Evolutionary conservation across 2,888 invertebrate species (phyloP), one percentile per base, ranked within the genome.

Genomic region (Drosophila kokeensis): DNA sequence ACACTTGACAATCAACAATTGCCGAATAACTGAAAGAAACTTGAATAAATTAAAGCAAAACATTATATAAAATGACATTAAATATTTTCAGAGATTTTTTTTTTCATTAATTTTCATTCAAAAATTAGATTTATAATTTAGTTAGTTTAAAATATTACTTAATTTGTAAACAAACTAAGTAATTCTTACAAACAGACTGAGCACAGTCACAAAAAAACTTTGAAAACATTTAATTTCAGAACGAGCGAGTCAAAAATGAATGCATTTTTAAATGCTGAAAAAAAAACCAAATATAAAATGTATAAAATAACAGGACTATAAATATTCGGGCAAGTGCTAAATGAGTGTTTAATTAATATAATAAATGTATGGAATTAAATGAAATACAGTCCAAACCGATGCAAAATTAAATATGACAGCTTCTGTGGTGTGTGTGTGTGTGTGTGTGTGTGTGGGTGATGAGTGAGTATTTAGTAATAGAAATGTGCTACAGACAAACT

Each of bases 331-430:
- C 21, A 69, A 55, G 49, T 49, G 29, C 13, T 45, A 13, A 34
- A 10, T 15, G 18, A 60, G 18, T 48, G n/a, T 53, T 34, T 29
- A 30, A 13, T 15, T n/a, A 24, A 49, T 50, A 10, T 18, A 30
- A 18, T 11, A 48, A n/a, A 49, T 18, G 21, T 40, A 38, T 40
- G 2, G 7, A 34, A 53, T 48, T 57, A 45, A 61, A 58, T 52
- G 10, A 68, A 54, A 61, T 36, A 66, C 73, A 67, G 54, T 49
- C 64, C 61, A 77, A 81, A 64, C 53, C 60, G 66, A 72, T 52
- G 54, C 60, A 52, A 65, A 80, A 73, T 64, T 59, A 65, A 72
- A 53, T 80, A 72, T 60, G 61, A 69, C 60, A 79, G 73, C 59
- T 59, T 54, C 29, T 49, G 49, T 62, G 52, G 29, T 62, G 48